Evolutionary conservation across 2,888 invertebrate species (phyloP), one percentile per base, ranked within the genome.

Genomic region (Hirtodrosophila duncani): DNA sequence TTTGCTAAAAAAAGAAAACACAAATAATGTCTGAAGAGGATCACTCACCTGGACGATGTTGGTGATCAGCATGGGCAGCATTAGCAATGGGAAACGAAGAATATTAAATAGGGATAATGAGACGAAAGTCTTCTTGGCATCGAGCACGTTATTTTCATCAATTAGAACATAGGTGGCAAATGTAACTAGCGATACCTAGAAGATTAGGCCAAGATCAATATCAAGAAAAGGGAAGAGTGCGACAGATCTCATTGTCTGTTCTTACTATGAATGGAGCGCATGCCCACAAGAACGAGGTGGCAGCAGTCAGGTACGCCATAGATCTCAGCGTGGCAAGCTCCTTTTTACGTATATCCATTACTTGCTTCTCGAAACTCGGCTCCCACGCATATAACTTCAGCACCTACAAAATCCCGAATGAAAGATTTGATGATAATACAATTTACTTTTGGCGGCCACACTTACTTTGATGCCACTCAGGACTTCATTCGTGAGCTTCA

Each of bases 71-170:
- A 96, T 96, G 85, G 98, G 97, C 88, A 97, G 91, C 93, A 98
- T 94, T 85, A 95, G 94, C 88, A 99, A 91, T 82, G 98, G 98
- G 87, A 97, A 96, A 87, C 98, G 91, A 83, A 99, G 92, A 82
- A 98, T 96, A 90, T 98, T 98, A 92, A 99, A 97, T 87, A 98
- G 92, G 86, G 98, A 95, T 84, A 99, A 91, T 82, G 98, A 95
- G 82, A 98, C 97, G 89, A 99, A 99, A 84, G 98, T 98, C 87
- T 92, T 95, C 88, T 92, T 90, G 83, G 97, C 93, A 88, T 95
- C 93, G 87, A 98, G 90, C 68, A 93, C 90, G 88, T 97, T 92
- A 50, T 91, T 91, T 83, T 93, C 92, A 88, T 94, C 94, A 84
- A 93, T 90, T 88, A 96, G 89, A 71, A 97, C 94, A 89, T 91